A percentile compares a stretch with the other conserved stretches of the same genome.
Conservation (phyloP, 1,140 invertebrate species). For the Cydia pomonella region DNA sequence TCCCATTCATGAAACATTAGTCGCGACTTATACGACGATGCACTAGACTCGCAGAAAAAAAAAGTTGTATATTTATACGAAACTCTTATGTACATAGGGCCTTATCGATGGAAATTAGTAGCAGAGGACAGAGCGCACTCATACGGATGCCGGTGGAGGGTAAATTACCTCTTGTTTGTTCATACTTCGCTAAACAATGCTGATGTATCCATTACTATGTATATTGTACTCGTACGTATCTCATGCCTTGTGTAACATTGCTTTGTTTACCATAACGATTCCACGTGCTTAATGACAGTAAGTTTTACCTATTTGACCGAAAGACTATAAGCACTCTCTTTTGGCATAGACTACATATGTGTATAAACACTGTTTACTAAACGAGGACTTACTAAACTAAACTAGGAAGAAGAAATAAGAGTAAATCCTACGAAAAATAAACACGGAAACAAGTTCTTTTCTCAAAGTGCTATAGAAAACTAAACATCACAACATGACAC, state of each 20-base stretch:
- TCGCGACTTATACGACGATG: not conserved
- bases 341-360: no score
- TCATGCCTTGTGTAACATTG: not conserved
- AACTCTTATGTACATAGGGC: not conserved
- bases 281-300: not conserved
- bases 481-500: no score
- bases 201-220: conserved; percentile 2
- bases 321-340: no score
- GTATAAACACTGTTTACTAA: no score
- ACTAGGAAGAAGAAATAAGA: no score
- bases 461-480: no score
- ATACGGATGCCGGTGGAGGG: conserved; percentile 25
- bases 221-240: not conserved
- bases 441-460: no score
- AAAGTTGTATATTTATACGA: not conserved
- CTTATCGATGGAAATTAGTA: not conserved
- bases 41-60: not conserved
- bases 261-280: not conserved
- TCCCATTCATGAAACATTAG: not conserved
- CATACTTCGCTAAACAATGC: conserved; percentile 19
- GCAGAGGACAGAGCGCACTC: conserved; percentile 15
- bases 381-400: no score
- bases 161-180: conserved; percentile 31
- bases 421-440: no score
- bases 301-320: no score